Evolutionary conservation across 1,140 invertebrate species (phyloP), one percentile per base, ranked within the genome.

Genomic region (Charaxes varanes): DNA sequence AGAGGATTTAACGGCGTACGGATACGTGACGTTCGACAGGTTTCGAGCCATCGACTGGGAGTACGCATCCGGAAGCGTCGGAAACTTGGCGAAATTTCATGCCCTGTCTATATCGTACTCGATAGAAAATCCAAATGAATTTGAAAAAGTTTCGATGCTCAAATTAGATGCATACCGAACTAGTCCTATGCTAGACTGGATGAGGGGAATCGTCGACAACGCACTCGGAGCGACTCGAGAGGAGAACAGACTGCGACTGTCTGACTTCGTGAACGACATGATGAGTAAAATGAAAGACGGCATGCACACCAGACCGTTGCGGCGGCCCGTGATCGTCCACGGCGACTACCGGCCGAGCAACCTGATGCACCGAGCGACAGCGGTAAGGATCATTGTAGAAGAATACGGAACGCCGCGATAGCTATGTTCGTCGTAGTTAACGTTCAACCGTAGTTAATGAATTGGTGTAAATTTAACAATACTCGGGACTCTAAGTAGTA

Each of bases 81-180:
- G 44, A 11, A 43, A 61, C 7, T 45, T 80, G 10, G 70, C 70
- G 0, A 73, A 60, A 28, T 40, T 74, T 4, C 76, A 80, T 41
- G 65, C 72, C 0, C 24, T 74, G 0, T 77, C 72, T 0, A 58
- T 71, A 3, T 62, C 63, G 0, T 57, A 38, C 12, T 37, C 45
- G 6, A 17, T 43, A 4, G 42, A 69, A 3, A 11, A 58, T 7
- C 60, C 66, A 0, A 43, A 53, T 11, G 40, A 49, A 7, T 76
- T 62, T 19, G 37, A 58, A 1, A 28, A 47, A 0, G 31, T 53
- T 1, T 13, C 19, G n/a, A 33, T 7, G 41, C 27, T 12, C 13
- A 51, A 10, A 26, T 27, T 32, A 12, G 31, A 28, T 7, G n/a
- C n/a, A n/a, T 3, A 14, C 0, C 23, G 30, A 17, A n/a, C 24